A percentile compares a stretch with the other conserved stretches of the same genome.
Conservation (phyloP, 2,888 invertebrate species). For the Elaeidobius kamerunicus region DNA sequence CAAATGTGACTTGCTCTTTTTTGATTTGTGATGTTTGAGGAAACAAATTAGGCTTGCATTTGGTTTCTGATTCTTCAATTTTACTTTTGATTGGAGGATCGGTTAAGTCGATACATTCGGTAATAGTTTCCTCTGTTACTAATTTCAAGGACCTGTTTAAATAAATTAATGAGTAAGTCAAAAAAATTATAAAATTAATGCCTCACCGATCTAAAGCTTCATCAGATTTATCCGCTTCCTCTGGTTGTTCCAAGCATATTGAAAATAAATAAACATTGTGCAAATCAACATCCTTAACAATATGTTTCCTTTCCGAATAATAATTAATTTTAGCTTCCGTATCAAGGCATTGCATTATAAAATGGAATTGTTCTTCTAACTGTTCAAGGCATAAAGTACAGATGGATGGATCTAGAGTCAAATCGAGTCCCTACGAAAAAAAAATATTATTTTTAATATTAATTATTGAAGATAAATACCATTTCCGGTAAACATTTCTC, state of each 20-base stretch:
- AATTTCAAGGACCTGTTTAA: too few species aligned
- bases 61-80: not conserved
- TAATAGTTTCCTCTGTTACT: too few species aligned
- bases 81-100: constrained; percentile 1
- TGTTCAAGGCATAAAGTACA: constrained; percentile 26
- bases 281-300: constrained; percentile 20
- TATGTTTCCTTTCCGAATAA: constrained; percentile 26
- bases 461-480: too few species aligned
- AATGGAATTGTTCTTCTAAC: constrained; percentile 29
- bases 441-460: too few species aligned
- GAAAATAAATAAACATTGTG: constrained; percentile 23
- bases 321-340: constrained; percentile 30
- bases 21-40: not conserved
- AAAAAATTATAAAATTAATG: too few species aligned
- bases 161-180: too few species aligned
- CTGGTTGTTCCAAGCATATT: constrained; percentile 15
- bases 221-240: constrained; percentile 16
- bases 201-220: too few species aligned
- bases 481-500: constrained; percentile 32
- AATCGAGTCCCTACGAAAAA: constrained; percentile 11
- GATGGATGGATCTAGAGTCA: constrained; percentile 22
- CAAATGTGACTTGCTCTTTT: constrained; percentile 11
- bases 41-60: too few species aligned
- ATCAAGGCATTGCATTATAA: constrained; percentile 30
- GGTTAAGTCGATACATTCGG: constrained; percentile 5